Evolutionary conservation across 1,140 invertebrate species (phyloP).

Genomic region (Augochlora pura): DNA sequence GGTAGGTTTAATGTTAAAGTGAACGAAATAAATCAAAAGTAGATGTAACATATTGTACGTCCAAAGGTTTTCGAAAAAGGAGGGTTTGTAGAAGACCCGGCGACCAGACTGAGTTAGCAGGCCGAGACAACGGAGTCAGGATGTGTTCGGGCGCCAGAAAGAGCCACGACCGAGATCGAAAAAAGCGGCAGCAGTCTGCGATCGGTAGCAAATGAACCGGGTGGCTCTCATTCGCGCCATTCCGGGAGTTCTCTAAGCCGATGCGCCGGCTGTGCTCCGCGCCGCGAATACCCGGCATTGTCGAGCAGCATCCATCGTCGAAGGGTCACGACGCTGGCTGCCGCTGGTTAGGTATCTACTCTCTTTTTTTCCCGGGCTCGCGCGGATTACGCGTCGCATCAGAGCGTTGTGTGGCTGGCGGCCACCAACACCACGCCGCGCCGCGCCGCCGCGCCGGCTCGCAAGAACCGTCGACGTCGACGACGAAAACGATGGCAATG

Average conservation of each 20-base stretch:
- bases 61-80: too few species aligned
- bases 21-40: too few species aligned
- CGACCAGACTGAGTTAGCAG: too few species aligned
- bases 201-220: conserved; percentile 38
- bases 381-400: conserved; percentile 24
- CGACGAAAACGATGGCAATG: conserved; percentile 44
- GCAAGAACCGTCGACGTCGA: conserved; percentile 4
- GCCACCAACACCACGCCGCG: neutral
- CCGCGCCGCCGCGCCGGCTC: neutral
- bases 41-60: too few species aligned
- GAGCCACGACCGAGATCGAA: conserved; percentile 27
- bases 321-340: conserved; percentile 30
- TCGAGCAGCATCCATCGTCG: conserved; percentile 21
- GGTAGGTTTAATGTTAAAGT: too few species aligned
- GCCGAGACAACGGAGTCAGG: too few species aligned
- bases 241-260: conserved; percentile 35
- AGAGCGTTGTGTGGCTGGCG: neutral
- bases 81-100: too few species aligned
- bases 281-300: conserved; percentile 36
- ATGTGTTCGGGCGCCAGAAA: neutral
- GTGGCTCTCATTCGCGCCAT: conserved; percentile 18
- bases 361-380: too few species aligned
- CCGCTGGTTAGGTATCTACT: too few species aligned
- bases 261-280: neutral
- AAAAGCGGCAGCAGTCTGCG: conserved; percentile 1